Percentiles rank a stretch among this genome's conserved stretches.
phyloP scores from a whole-genome alignment of 2,113 vertebrate species.

The Myotis yumanensis region DNA sequence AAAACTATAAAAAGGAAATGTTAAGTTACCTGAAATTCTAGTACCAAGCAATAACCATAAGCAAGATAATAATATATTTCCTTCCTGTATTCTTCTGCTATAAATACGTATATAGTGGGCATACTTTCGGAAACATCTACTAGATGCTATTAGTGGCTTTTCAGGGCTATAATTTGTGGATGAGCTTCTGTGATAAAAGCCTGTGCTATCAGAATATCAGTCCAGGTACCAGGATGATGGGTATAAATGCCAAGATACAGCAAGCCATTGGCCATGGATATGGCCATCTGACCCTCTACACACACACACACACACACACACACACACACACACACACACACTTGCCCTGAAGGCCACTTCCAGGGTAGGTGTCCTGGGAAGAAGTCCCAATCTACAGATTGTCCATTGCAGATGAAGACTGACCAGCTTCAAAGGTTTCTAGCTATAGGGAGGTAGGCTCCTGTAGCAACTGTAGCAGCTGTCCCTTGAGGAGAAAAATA shows the following conservation, averaged over 20 bases:
- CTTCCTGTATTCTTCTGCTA: conserved; percentile 51
- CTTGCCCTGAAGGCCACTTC: not conserved
- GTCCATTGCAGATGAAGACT: not conserved
- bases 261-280: not conserved
- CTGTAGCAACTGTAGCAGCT: not conserved
- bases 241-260: not conserved
- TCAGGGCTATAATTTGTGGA: conserved; percentile 42
- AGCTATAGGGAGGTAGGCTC: not conserved
- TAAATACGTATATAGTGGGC: conserved; percentile 42
- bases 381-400: not conserved
- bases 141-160: conserved; percentile 42
- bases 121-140: conserved; percentile 45
- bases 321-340: not conserved
- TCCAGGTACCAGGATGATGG: not conserved
- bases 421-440: not conserved
- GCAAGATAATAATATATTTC: conserved; percentile 49
- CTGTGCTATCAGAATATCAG: not conserved
- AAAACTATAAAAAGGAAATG: conserved; percentile 16
- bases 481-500: not conserved
- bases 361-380: not conserved
- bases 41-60: not conserved
- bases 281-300: not conserved
- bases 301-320: not conserved
- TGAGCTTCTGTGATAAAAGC: conserved; percentile 30
- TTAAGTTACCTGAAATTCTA: conserved; percentile 48